These are phyloP conservation scores for Phycodurus eques DNA, from an alignment of 2,113 vertebrate species.

Conservation along the genomic window DNA sequence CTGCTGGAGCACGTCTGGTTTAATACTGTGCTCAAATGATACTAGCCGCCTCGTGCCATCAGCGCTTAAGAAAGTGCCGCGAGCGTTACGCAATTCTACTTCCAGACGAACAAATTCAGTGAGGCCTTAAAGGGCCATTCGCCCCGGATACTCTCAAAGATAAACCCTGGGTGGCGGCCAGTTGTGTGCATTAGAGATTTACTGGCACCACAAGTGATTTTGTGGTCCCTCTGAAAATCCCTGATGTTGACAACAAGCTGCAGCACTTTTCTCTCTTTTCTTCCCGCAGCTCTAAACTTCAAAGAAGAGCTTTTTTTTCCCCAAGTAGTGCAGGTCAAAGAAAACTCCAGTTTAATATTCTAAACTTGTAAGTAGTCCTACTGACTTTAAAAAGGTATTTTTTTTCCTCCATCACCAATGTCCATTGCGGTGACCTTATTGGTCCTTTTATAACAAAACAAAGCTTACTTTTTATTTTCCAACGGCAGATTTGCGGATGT, in stretches of 20 bases:
- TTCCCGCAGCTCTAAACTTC: constrained; percentile 8
- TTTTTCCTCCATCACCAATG: constrained; percentile 29
- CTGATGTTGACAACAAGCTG: constrained; percentile 23
- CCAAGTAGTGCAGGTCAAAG: constrained; percentile 7
- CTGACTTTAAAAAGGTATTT: constrained; percentile 5
- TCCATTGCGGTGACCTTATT: constrained; percentile 31
- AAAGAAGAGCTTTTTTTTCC: background rate
- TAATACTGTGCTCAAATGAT: constrained; percentile 12
- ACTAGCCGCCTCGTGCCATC: background rate
- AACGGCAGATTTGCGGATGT: background rate
- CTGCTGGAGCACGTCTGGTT: constrained; percentile 2
- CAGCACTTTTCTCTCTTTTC: background rate
- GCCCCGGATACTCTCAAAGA: constrained; percentile 5
- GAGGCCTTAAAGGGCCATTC: constrained; percentile 19
- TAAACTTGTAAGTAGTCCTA: constrained; percentile 2
- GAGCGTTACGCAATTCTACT: background rate
- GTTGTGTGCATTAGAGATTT: constrained; percentile 20
- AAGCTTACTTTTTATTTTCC: constrained; percentile 1
- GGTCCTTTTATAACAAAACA: background rate
- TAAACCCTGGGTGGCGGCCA: constrained; percentile 5
- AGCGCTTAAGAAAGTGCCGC: background rate
- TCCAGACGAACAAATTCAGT: constrained; percentile 12
- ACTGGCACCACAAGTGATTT: constrained; percentile 20
- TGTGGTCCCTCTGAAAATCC: constrained; percentile 19
- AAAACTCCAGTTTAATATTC: constrained; percentile 21